Evolutionary conservation across 1,140 invertebrate species (phyloP).

Genomic region (Cephus cinctus): DNA sequence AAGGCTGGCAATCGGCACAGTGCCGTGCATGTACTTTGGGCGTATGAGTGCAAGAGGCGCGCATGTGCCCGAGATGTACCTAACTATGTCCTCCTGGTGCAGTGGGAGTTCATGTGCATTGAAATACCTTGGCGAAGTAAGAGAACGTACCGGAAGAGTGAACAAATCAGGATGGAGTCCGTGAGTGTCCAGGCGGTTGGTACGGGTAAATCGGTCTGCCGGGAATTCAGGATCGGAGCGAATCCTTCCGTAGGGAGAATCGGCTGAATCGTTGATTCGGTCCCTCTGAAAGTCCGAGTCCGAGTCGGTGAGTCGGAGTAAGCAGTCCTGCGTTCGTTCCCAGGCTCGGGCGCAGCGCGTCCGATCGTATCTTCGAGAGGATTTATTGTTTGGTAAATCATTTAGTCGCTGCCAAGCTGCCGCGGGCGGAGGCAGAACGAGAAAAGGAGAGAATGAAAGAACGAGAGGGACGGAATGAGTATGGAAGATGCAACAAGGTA

Average conservation of each 20-base stretch:
- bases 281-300: no score
- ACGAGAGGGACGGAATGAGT: background rate
- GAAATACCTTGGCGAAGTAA: no score
- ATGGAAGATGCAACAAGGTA: background rate
- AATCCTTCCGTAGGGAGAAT: no score
- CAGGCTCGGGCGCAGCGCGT: constrained; percentile 41
- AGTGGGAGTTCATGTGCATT: no score
- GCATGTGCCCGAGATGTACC: background rate
- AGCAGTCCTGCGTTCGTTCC: constrained; percentile 26
- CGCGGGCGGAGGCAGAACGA: constrained; percentile 33
- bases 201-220: no score
- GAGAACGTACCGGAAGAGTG: no score
- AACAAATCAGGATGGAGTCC: no score
- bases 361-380: constrained; percentile 53
- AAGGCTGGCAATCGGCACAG: background rate
- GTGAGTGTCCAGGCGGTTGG: no score
- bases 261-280: no score
- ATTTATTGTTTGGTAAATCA: constrained; percentile 59
- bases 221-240: no score
- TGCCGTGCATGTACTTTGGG: background rate
- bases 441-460: constrained; percentile 7
- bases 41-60: no score
- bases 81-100: background rate
- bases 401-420: constrained; percentile 56
- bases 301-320: no score